phyloP scores from a whole-genome alignment of 2,797 vertebrate species.

The Ficedula albicollis region DNA sequence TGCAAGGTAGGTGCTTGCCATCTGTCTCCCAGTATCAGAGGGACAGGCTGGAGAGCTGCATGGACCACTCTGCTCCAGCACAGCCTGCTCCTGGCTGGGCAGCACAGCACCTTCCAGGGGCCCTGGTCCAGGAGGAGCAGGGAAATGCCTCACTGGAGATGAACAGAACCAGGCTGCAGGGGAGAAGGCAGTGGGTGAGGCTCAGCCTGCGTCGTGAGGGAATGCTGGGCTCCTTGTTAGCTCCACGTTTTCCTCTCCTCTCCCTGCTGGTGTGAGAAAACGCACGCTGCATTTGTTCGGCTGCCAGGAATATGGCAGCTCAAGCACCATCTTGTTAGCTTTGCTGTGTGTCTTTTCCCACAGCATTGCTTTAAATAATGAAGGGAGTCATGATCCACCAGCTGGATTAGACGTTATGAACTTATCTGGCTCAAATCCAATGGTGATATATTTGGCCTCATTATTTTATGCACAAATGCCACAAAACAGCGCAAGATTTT shows the following conservation, averaged over 20 bases:
- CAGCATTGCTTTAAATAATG: conserved; percentile 71
- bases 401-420: conserved; percentile 65
- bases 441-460: conserved; percentile 67
- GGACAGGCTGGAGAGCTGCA: neutral
- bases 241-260: conserved; percentile 50
- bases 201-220: conserved; percentile 7
- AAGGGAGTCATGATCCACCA: conserved; percentile 64
- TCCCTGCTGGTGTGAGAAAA: conserved; percentile 68
- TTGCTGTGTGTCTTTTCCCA: conserved; percentile 65
- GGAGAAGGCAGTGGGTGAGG: conserved; percentile 14
- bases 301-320: conserved; percentile 63
- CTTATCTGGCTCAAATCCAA: conserved; percentile 58
- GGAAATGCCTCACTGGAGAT: neutral
- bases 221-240: conserved; percentile 43
- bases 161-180: neutral
- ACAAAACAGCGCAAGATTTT: conserved; percentile 50
- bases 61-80: neutral
- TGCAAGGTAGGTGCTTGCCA: neutral
- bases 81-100: neutral
- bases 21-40: rapidly evolving
- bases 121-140: neutral
- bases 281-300: conserved; percentile 40
- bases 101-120: neutral
- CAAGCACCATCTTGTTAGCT: conserved; percentile 64
- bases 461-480: conserved; percentile 71